Conservation (phyloP, 2,888 invertebrate genomes). For the Trimorus sp. region DNA sequence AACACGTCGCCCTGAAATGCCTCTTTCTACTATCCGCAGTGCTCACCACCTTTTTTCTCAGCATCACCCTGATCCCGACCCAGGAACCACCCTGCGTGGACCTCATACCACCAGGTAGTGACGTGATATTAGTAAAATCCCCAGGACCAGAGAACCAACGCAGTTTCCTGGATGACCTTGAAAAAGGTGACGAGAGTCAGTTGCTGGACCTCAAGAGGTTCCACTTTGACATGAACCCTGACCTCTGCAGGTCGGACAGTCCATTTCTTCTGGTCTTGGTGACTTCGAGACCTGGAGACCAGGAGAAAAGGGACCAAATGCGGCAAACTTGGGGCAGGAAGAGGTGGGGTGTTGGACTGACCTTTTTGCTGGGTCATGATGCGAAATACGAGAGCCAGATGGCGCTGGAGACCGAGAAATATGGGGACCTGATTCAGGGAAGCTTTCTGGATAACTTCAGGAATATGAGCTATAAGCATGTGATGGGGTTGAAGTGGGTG, state of each 20-base stretch:
- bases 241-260: not conserved
- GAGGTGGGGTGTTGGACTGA: not conserved
- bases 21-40: too few relatives aligned
- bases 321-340: not conserved
- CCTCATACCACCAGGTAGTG: too few relatives aligned
- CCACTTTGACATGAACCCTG: not conserved
- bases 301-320: not conserved
- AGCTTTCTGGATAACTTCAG: conserved; percentile 83
- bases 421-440: conserved; percentile 83
- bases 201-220: not conserved
- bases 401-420: conserved; percentile 76
- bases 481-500: conserved; percentile 83
- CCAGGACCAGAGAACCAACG: not conserved
- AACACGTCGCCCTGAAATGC: too few relatives aligned
- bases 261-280: not conserved
- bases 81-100: too few relatives aligned
- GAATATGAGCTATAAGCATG: conserved; percentile 84
- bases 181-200: not conserved
- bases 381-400: conserved; percentile 71
- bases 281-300: not conserved
- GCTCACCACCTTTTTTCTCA: too few relatives aligned
- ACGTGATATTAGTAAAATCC: too few relatives aligned
- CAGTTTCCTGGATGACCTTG: not conserved
- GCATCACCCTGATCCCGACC: too few relatives aligned
- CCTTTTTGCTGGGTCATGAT: not conserved